These are phyloP conservation scores for Aphelinus certus DNA, from an alignment of 1,140 invertebrate genomes.

Conservation along the genomic window DNA sequence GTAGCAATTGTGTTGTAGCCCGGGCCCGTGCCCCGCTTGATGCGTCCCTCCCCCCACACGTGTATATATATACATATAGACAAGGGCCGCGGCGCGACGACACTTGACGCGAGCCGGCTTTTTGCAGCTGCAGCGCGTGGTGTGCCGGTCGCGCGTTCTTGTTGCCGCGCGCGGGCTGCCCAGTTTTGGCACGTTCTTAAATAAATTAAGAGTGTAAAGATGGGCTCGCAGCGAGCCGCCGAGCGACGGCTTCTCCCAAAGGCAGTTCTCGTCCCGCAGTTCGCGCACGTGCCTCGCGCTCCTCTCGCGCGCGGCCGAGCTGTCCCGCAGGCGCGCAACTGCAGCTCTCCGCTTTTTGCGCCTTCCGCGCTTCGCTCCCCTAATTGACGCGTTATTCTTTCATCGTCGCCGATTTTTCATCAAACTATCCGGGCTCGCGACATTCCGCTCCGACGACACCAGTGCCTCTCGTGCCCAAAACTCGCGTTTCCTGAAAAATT, in stretches of 20 bases:
- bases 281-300: conserved; percentile 1
- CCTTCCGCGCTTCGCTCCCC: not conserved
- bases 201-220: conserved; percentile 18
- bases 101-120: too few relatives aligned
- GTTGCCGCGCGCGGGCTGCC: not conserved
- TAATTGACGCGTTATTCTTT: conserved; percentile 16
- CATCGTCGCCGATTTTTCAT: not conserved
- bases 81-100: too few relatives aligned
- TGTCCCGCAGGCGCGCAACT: too few relatives aligned
- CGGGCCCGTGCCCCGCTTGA: too few relatives aligned
- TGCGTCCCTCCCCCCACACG: too few relatives aligned
- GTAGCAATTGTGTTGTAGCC: too few relatives aligned
- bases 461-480: too few relatives aligned
- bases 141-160: not conserved
- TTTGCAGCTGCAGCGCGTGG: too few relatives aligned
- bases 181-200: conserved; percentile 18
- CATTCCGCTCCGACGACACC: too few relatives aligned
- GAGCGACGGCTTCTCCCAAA: conserved; percentile 15
- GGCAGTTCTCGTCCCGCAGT: not conserved
- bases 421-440: not conserved
- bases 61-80: too few relatives aligned
- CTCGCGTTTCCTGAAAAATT: too few relatives aligned
- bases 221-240: not conserved
- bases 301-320: too few relatives aligned
- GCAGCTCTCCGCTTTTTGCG: not conserved